These are phyloP conservation scores for Odontomachus brunneus DNA, from an alignment of 1,140 invertebrate species.

Conservation along the genomic window DNA sequence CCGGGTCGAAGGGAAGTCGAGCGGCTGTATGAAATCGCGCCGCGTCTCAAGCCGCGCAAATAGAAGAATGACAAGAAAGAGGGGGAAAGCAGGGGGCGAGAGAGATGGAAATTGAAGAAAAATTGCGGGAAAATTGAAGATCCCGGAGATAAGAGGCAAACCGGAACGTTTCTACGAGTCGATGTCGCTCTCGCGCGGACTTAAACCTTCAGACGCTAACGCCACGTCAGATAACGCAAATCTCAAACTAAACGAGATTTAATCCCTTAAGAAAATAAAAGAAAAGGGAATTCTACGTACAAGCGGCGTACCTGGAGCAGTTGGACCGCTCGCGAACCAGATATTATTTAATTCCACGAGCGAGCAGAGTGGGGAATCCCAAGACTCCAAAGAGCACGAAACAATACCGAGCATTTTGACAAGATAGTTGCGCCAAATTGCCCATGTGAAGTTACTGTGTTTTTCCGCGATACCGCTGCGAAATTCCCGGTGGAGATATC, in stretches of 20 bases:
- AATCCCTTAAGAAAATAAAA: background rate
- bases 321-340: background rate
- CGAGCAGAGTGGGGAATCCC: too few species aligned
- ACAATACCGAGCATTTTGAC: background rate
- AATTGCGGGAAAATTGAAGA: too few species aligned
- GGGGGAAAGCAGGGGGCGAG: background rate
- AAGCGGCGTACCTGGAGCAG: background rate
- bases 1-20: slow-evolving; percentile 1
- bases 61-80: background rate
- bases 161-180: too few species aligned
- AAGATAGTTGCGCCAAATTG: background rate
- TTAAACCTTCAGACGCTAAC: too few species aligned
- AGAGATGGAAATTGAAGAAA: background rate
- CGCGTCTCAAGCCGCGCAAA: slow-evolving; percentile 21
- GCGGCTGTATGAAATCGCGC: slow-evolving; percentile 22
- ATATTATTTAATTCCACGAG: background rate
- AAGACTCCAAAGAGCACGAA: too few species aligned
- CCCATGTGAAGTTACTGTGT: too few species aligned
- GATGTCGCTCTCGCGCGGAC: too few species aligned
- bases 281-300: background rate
- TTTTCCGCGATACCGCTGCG: too few species aligned
- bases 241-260: background rate
- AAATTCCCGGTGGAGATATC: background rate
- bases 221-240: too few species aligned
- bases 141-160: too few species aligned